Evolutionary conservation across 2,113 vertebrate genomes (phyloP).

Genomic region (Potamarius usumacintae): DNA sequence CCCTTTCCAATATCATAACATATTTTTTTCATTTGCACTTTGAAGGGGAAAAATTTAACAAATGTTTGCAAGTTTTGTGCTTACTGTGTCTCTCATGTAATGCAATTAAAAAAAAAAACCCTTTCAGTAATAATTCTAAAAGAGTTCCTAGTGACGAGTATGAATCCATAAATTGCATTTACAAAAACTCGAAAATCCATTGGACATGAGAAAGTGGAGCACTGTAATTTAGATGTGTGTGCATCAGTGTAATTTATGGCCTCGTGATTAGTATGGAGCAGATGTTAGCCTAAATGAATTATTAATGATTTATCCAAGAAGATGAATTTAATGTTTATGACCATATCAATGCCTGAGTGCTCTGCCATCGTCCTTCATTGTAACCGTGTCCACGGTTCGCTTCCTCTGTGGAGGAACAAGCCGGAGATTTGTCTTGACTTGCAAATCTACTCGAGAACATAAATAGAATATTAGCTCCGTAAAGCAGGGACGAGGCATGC

Average conservation of each 20-base stretch:
- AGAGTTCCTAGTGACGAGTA: neutral
- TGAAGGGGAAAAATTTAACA: neutral
- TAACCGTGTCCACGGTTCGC: conserved; percentile 29
- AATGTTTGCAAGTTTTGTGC: conserved; percentile 20
- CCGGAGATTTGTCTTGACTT: conserved; percentile 26
- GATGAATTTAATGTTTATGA: conserved; percentile 41
- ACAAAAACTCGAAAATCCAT: neutral
- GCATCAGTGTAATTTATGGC: conserved; percentile 38
- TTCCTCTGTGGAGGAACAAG: conserved; percentile 11
- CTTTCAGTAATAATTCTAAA: neutral
- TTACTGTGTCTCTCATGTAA: neutral
- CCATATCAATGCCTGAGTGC: conserved; percentile 32
- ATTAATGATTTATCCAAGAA: conserved; percentile 47
- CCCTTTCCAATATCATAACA: conserved; percentile 46
- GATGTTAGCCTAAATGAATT: conserved; percentile 36
- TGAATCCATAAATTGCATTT: neutral
- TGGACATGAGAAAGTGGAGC: neutral
- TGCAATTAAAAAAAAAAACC: neutral
- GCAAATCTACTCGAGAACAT: conserved; percentile 6
- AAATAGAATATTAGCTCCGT: conserved; percentile 27
- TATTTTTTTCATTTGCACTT: conserved; percentile 21
- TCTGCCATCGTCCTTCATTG: conserved; percentile 27
- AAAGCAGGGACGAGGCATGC: conserved; percentile 4
- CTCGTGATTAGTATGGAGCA: conserved; percentile 33
- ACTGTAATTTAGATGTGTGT: conserved; percentile 7